These are phyloP conservation scores for Macaca nemestrina DNA, from an alignment of 2,113 vertebrate species.

Conservation along the genomic window DNA sequence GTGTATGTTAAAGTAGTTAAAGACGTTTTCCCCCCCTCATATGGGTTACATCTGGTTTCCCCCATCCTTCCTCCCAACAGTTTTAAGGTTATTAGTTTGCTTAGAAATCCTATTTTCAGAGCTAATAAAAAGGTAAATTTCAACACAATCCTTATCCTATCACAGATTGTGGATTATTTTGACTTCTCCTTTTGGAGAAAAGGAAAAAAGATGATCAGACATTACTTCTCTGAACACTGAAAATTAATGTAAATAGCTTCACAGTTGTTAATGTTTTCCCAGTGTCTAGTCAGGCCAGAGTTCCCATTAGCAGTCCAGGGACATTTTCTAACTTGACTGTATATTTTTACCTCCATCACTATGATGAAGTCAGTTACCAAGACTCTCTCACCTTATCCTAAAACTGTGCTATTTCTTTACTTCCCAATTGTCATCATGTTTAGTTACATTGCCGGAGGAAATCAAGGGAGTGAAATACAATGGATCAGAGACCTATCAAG, in stretches of 20 bases:
- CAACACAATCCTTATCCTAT: neutral
- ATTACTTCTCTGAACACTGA: conserved; percentile 40
- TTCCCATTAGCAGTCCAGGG: neutral
- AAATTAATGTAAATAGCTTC: conserved; percentile 46
- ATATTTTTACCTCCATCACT: neutral
- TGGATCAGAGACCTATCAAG: conserved; percentile 27
- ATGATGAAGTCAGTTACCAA: conserved; percentile 14
- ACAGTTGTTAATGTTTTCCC: neutral
- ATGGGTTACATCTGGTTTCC: neutral
- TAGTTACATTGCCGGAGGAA: conserved; percentile 65
- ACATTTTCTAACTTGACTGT: neutral
- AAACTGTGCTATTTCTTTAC: neutral
- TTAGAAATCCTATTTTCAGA: conserved; percentile 52
- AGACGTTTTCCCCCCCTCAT: neutral
- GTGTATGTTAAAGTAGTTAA: neutral
- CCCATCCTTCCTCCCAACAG: neutral
- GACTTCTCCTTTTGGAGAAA: conserved; percentile 19
- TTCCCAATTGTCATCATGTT: conserved; percentile 41
- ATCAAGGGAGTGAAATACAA: neutral
- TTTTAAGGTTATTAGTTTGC: conserved; percentile 41
- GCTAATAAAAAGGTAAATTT: conserved; percentile 22
- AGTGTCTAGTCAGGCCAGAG: neutral
- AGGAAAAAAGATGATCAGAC: conserved; percentile 32
- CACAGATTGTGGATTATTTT: conserved; percentile 35
- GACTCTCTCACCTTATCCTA: neutral